Evolutionary conservation across 64 coral and sea anemone species (phyloP), one percentile per base, ranked within the genome.

Genomic region (Pachyseris speciosa): DNA sequence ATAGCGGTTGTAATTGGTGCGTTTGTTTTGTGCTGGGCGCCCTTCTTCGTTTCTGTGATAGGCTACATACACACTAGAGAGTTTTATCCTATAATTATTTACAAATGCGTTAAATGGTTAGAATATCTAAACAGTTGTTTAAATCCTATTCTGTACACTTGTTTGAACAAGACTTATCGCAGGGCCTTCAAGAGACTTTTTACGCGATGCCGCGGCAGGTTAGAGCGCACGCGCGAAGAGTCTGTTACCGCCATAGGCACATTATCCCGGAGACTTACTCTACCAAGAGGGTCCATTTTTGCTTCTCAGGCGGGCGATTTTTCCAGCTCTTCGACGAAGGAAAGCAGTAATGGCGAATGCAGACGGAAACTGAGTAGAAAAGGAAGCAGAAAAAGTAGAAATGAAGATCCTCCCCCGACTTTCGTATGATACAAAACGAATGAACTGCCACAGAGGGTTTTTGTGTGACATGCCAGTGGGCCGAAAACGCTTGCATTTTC

Each of bases 1-100:
- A 97, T 97, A 26, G 95, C 95, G 0, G 95, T 97, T 8, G 95
- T 97, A 22, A 97, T 97, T 75, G 95, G 95, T 28, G 95, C 86
- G 19, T 97, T 97, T 47, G 81, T 93, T 7, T 72, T 77, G 7
- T 97, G 95, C 50, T 97, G 95, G 95, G 40, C 93, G 13, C 95
- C 95, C 5, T 97, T 97, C 69, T 97, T 97, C 30, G 86, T 97
- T 1, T 78, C 72, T 16, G 84, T 93, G 53, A 83, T 97, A n/a
- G 95, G 86, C 15, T 90, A 79, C 32, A 87, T 87, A 26, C 71
- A 92, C 41, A 31, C 17, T 11, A 43, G 37, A 1, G 20, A 84
- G 28, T 89, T 93, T 66, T 69, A 70, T 37, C 74, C 84, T 2
- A 20, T 6, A 22, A 33, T 79, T 37, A 39, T 97, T 28, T 58